Evolutionary conservation across 2,888 invertebrate species (phyloP), one percentile per base, ranked within the genome.

Genomic region (Platycnemis pennipes): DNA sequence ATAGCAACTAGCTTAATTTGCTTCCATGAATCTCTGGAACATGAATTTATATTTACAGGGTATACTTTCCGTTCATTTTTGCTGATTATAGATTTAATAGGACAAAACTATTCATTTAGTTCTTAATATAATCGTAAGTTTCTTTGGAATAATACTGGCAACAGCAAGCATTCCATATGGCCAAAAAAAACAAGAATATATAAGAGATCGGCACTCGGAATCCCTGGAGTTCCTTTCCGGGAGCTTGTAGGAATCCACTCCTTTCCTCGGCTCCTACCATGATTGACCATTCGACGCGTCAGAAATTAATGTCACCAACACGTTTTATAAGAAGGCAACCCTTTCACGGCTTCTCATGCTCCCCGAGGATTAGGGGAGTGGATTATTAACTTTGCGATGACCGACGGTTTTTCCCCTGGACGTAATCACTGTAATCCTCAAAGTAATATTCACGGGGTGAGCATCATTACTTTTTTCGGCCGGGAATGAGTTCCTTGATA

Each of bases 241-340:
- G 77, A 37, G 16, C 37, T 13, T 26, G 31, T 37, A 11, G 77
- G 1, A 37, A 16, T 37, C 13, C 22, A 31, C 31, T 31, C 77
- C 31, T 77, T 37, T 37, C 11, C 77, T 37, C 77, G 77, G 22
- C 77, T 77, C 37, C 37, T 37, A 37, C 8, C 7, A 37, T 77
- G 11, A 77, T 31, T 77, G 77, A 37, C 77, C 37, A 31, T 37
- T 11, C 11, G 37, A 77, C 77, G 77, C 13, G 37, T 11, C 77
- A 37, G 77, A 77, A 77, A 77, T 77, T 77, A 77, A 77, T 77
- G 77, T 77, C 77, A 77, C 77, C 77, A 77, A 11, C 77, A 26
- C 37, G 77, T 37, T 37, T 37, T 37, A 11, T 37, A 37, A 77
- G 37, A 11, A 26, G 37, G 31, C 16, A 37, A 77, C 77, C 16